phyloP scores from a whole-genome alignment of 2,888 invertebrate species.

The Flexamia atlantica region DNA sequence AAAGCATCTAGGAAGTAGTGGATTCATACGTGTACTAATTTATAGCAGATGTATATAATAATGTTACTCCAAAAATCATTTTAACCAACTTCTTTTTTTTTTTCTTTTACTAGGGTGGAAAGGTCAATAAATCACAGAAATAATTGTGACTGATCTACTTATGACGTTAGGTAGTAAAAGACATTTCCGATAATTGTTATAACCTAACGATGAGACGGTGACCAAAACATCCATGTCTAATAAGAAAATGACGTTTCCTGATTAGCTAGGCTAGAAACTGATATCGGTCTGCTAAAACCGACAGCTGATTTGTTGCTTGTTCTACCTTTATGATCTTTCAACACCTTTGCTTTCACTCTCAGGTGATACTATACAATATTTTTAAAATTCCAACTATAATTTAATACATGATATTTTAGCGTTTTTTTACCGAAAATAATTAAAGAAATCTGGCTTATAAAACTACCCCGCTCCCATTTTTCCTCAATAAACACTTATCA shows the following conservation, averaged over 20 bases:
- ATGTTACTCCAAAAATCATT: not conserved
- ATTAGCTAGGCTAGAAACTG: not conserved
- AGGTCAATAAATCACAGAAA: not conserved
- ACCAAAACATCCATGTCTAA: not conserved
- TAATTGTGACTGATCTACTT: not conserved
- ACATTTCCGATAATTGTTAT: not conserved
- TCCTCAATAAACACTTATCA: too few relatives aligned
- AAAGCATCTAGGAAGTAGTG: not conserved
- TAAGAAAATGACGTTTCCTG: conserved; percentile 10
- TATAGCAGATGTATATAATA: not conserved
- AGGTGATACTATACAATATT: too few relatives aligned
- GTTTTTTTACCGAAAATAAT: too few relatives aligned
- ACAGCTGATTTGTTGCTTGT: not conserved
- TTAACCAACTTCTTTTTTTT: not conserved
- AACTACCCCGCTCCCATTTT: too few relatives aligned
- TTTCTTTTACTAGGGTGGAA: not conserved
- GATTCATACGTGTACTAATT: conserved; percentile 28
- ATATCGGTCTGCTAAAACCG: conserved; percentile 5
- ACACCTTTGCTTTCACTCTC: too few relatives aligned
- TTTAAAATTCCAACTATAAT: too few relatives aligned
- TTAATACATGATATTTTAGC: too few relatives aligned
- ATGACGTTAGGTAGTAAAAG: not conserved
- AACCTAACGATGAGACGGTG: not conserved
- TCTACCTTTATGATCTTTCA: too few relatives aligned
- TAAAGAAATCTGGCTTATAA: too few relatives aligned